Conservation (phyloP, 2,888 invertebrate genomes). For the Lithophane ornitopus region DNA sequence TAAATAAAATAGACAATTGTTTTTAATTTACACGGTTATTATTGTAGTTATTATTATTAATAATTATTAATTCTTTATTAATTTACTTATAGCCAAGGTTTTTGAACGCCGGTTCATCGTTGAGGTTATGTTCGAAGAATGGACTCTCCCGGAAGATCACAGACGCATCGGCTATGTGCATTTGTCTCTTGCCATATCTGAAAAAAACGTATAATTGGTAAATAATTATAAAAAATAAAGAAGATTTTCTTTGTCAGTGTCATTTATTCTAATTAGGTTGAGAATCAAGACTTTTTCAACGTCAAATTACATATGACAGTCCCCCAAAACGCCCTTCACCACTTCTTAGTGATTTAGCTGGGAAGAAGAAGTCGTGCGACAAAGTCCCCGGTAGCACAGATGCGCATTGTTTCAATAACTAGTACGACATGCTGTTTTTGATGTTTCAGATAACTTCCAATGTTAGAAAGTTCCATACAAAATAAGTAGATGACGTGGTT, state of each 20-base stretch:
- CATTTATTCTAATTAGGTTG: too few species aligned
- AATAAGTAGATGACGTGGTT: slow-evolving; percentile 44
- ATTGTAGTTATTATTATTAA: slow-evolving; percentile 23
- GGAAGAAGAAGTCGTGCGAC: neutral
- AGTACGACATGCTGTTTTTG: neutral
- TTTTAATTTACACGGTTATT: slow-evolving; percentile 47
- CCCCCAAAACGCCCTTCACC: neutral
- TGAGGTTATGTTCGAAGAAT: slow-evolving; percentile 79
- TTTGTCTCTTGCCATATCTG: slow-evolving; percentile 88
- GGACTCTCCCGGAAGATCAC: slow-evolving; percentile 86
- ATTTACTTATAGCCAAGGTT: slow-evolving; percentile 82
- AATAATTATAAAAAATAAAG: too few species aligned
- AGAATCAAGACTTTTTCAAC: too few species aligned
- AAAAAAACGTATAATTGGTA: slow-evolving; percentile 60
- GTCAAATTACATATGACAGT: too few species aligned
- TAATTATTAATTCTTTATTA: slow-evolving; percentile 46
- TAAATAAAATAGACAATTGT: slow-evolving; percentile 23
- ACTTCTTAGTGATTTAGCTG: neutral
- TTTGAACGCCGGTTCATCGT: slow-evolving; percentile 81
- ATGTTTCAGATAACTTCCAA: too few species aligned
- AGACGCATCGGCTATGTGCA: slow-evolving; percentile 87
- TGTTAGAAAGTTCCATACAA: neutral
- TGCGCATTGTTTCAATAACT: neutral
- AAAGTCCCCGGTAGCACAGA: neutral
- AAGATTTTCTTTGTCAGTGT: too few species aligned